Evolutionary conservation across 2,113 vertebrate species (phyloP).

Genomic region (Chlamydotis undulata): DNA sequence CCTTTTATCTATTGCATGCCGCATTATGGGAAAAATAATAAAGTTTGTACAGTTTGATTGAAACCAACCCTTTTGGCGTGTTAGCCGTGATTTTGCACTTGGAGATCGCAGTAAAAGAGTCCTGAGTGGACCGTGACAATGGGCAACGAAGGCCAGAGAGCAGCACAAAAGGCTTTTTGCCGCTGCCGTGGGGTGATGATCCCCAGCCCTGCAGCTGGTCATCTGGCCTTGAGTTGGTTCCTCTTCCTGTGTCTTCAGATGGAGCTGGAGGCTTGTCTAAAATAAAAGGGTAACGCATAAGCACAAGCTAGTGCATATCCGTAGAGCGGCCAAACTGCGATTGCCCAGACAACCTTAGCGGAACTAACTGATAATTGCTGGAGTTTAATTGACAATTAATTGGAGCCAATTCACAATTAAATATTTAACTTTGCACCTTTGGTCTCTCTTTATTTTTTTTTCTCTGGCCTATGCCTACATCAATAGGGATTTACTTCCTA

Average conservation of each 20-base stretch:
- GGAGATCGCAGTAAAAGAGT: too few species aligned
- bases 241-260: accelerated
- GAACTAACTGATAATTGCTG: background rate
- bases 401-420: background rate
- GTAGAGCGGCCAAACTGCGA: background rate
- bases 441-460: background rate
- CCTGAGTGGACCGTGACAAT: too few species aligned
- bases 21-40: too few species aligned
- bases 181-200: background rate
- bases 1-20: too few species aligned
- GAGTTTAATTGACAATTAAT: background rate
- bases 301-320: accelerated
- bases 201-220: accelerated
- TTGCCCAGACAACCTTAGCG: background rate
- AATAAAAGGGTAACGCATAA: background rate
- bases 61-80: too few species aligned
- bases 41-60: too few species aligned
- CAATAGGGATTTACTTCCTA: background rate
- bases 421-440: background rate
- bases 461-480: background rate
- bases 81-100: too few species aligned
- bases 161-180: background rate
- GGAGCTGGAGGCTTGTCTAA: background rate
- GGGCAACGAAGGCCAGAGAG: background rate
- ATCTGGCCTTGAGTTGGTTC: background rate